Conservation (phyloP, 2,113 vertebrate genomes). For the Anhinga anhinga region DNA sequence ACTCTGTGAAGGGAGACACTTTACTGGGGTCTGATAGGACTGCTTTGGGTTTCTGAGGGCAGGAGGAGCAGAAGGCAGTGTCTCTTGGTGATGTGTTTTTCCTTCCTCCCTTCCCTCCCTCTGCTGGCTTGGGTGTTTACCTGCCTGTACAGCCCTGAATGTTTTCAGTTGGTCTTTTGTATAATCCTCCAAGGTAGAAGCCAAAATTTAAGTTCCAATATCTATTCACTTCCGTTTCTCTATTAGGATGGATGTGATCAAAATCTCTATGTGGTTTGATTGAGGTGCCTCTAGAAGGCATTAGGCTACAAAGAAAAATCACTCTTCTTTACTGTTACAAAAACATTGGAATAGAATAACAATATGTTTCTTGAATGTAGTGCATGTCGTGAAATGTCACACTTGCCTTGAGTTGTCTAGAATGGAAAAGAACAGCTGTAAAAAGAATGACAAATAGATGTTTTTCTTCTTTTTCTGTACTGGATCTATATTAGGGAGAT, state of each 20-base stretch:
- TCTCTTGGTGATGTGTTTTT: neutral
- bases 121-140: neutral
- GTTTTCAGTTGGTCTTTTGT: neutral
- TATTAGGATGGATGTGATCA: neutral
- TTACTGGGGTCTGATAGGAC: neutral
- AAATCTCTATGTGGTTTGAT: neutral
- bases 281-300: neutral
- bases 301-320: neutral
- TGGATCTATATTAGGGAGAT: conserved; percentile 21
- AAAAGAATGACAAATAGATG: conserved; percentile 25
- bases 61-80: neutral
- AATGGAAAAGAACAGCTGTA: conserved; percentile 27
- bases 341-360: neutral
- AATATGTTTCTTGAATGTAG: neutral
- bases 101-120: neutral
- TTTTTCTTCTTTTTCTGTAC: conserved; percentile 9
- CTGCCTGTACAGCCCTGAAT: neutral
- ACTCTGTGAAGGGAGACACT: neutral
- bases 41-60: neutral
- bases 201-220: neutral
- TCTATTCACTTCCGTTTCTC: neutral
- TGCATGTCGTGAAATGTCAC: conserved; percentile 32
- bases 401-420: conserved; percentile 43
- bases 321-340: neutral
- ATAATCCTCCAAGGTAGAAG: neutral